phyloP scores from a whole-genome alignment of 2,797 vertebrate species.

The Argya squamiceps region DNA sequence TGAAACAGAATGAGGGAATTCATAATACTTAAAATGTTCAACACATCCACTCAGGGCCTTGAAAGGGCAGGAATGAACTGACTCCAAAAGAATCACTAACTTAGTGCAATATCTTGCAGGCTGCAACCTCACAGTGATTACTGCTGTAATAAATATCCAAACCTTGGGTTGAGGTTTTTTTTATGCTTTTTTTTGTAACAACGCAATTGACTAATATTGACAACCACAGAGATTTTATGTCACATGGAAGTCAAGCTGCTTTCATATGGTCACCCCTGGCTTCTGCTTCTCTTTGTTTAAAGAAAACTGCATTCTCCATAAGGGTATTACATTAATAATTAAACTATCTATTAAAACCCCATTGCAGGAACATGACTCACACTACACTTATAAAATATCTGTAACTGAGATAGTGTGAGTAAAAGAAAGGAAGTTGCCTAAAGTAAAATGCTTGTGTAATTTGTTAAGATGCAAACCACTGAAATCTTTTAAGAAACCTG shows the following conservation, averaged over 20 bases:
- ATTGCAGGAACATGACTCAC: constrained; percentile 60
- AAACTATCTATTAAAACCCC: constrained; percentile 52
- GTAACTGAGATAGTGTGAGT: constrained; percentile 10
- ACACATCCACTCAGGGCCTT: neutral
- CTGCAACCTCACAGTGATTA: neutral
- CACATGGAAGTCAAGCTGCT: constrained; percentile 12
- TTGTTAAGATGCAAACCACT: constrained; percentile 36
- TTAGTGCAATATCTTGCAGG: neutral
- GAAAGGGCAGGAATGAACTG: neutral
- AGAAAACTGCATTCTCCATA: constrained; percentile 38
- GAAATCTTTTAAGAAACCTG: constrained; percentile 28
- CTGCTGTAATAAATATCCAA: neutral
- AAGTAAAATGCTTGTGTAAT: constrained; percentile 26
- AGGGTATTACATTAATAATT: constrained; percentile 70
- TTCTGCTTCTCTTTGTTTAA: constrained; percentile 58
- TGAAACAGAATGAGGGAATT: neutral
- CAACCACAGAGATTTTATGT: neutral
- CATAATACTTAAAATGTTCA: neutral
- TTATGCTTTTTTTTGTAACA: neutral
- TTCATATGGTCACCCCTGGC: neutral
- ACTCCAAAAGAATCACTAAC: neutral
- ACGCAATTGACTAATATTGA: neutral
- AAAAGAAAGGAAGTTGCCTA: constrained; percentile 21
- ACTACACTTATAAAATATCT: constrained; percentile 68
- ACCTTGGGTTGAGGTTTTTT: neutral